Evolutionary conservation across 2,888 invertebrate species (phyloP).

Genomic region (Piscicola geometra): DNA sequence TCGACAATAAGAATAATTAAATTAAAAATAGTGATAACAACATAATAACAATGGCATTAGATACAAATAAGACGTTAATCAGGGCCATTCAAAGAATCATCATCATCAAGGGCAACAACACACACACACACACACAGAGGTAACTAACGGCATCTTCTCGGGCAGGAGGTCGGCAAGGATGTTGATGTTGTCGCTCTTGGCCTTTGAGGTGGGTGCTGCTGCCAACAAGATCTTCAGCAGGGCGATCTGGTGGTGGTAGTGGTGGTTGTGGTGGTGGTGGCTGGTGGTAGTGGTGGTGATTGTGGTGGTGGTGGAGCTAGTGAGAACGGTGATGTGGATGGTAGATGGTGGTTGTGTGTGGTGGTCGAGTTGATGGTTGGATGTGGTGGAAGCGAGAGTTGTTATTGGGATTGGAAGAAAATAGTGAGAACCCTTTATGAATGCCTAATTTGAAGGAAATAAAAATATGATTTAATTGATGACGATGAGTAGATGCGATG

Average conservation of each 20-base stretch:
- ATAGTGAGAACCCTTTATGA: neutral
- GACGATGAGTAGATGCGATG: neutral
- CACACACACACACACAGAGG: neutral
- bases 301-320: constrained; percentile 31
- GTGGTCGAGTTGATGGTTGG: no score
- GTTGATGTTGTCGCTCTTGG: constrained; percentile 91
- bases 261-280: no score
- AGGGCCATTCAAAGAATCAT: no score
- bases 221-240: constrained; percentile 90
- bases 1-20: no score
- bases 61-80: no score
- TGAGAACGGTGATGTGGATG: constrained; percentile 34
- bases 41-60: no score
- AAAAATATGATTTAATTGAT: constrained; percentile 1
- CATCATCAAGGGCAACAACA: no score
- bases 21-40: no score
- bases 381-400: no score
- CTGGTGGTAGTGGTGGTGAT: constrained; percentile 6
- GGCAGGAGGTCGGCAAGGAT: constrained; percentile 96
- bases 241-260: constrained; percentile 64
- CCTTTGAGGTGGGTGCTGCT: constrained; percentile 95
- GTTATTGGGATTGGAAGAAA: no score
- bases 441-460: neutral
- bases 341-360: no score
- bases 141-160: constrained; percentile 83